Evolutionary conservation across 2,888 invertebrate species (phyloP).

Genomic region (Gastracanthus pulcherrimus): DNA sequence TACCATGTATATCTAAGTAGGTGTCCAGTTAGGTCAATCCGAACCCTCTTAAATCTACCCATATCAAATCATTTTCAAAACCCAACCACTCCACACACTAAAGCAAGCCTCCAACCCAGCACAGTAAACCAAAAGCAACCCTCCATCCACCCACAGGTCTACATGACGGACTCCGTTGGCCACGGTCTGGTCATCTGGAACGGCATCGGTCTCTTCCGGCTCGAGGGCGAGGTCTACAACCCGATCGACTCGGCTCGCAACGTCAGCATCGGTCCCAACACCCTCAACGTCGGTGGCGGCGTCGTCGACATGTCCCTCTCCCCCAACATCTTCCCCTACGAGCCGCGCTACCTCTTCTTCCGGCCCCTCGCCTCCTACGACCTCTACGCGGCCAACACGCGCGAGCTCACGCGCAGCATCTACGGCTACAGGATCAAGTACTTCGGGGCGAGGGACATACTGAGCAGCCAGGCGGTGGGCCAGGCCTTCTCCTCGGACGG

Average conservation of each 20-base stretch:
- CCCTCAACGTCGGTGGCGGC: conserved; percentile 84
- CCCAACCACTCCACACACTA: too few relatives aligned
- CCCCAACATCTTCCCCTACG: conserved; percentile 68
- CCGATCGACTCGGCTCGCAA: conserved; percentile 56
- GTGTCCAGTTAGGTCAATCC: too few relatives aligned
- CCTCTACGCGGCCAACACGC: conserved; percentile 56
- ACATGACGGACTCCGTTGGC: conserved; percentile 65
- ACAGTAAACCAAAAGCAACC: neutral
- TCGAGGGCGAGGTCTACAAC: conserved; percentile 61
- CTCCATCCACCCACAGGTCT: conserved; percentile 59
- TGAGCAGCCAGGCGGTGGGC: conserved; percentile 59
- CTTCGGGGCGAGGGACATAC: conserved; percentile 55
- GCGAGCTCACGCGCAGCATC: conserved; percentile 57
- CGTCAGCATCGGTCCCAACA: conserved; percentile 77
- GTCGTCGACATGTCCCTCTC: conserved; percentile 83
- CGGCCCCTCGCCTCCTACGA: conserved; percentile 65
- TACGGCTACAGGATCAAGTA: conserved; percentile 57
- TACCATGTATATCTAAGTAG: too few relatives aligned
- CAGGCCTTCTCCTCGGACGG: conserved; percentile 64
- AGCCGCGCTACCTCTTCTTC: conserved; percentile 61
- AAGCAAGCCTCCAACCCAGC: neutral
- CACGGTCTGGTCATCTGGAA: conserved; percentile 62
- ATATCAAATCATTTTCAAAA: too few relatives aligned
- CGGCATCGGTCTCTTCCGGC: conserved; percentile 59
- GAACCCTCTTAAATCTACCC: too few relatives aligned